Percentiles rank a stretch among this genome's conserved stretches.
Evolutionary conservation across 2,888 invertebrate species (phyloP).

Genomic region (Drosophila dives): DNA sequence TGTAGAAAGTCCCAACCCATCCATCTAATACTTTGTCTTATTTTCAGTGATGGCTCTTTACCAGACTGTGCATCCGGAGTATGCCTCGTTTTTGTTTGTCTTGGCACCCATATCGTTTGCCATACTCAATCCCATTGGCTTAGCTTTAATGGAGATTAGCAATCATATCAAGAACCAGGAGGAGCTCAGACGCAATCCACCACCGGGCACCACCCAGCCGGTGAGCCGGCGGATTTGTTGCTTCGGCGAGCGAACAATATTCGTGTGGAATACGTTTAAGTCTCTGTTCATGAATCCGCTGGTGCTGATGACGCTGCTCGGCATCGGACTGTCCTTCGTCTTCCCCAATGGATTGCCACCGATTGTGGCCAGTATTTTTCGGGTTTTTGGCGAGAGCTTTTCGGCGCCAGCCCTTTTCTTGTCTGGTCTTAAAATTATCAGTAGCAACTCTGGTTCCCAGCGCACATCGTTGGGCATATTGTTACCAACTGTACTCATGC

Average conservation of each 20-base stretch:
- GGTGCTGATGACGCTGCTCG: slow-evolving; percentile 96
- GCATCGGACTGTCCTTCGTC: slow-evolving; percentile 92
- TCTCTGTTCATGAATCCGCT: slow-evolving; percentile 95
- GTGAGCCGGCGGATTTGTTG: slow-evolving; percentile 70
- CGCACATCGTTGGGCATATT: slow-evolving; percentile 87
- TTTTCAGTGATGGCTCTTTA: slow-evolving; percentile 92
- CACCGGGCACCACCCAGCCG: slow-evolving; percentile 77
- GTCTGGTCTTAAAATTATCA: slow-evolving; percentile 96
- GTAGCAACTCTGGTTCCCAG: slow-evolving; percentile 89
- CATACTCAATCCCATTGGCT: slow-evolving; percentile 96
- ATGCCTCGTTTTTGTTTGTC: slow-evolving; percentile 94
- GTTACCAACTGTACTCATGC: slow-evolving; percentile 93
- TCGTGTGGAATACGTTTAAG: slow-evolving; percentile 86
- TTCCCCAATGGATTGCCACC: slow-evolving; percentile 93
- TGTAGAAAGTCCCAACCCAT: background rate
- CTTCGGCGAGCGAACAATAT: slow-evolving; percentile 74
- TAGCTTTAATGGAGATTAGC: slow-evolving; percentile 93
- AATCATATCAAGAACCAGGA: slow-evolving; percentile 84
- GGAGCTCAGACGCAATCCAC: slow-evolving; percentile 69
- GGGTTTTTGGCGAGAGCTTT: slow-evolving; percentile 94
- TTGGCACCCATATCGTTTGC: slow-evolving; percentile 97
- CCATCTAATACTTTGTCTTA: slow-evolving; percentile 41
- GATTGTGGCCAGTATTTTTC: slow-evolving; percentile 90
- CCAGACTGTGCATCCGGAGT: slow-evolving; percentile 93
- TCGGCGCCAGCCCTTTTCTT: slow-evolving; percentile 96